Evolutionary conservation across 1,140 invertebrate species (phyloP), one percentile per base, ranked within the genome.

Genomic region (Euura saliciscinereae): DNA sequence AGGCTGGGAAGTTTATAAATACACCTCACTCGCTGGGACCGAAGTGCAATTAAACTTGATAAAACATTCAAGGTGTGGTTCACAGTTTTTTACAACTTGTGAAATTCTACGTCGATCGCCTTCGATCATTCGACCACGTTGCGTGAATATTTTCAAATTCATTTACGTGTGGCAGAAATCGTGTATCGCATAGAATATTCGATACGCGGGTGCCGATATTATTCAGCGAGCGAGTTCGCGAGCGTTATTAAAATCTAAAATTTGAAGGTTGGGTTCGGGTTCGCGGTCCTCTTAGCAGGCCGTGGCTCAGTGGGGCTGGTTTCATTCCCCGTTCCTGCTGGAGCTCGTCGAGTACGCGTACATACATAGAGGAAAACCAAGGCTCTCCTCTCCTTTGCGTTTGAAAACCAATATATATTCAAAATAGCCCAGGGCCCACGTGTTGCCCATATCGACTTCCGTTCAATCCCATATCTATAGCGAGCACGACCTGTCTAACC

Each of bases 371-470:
- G 51, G 51, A 3, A 59, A 59, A 59, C 8, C 51, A 59, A 59
- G 10, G 51, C 51, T n/a, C 13, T 51, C 51, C 51, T 59, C 51
- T 59, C 51, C 51, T 59, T 59, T 59, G 51, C 51, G 51, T 59
- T 59, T 6, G 51, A 59, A 59, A 59, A 59, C 6, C 51, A 59
- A 59, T 59, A 59, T 59, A 59, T 59, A 59, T 59, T 59, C 51
- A 59, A 59, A 59, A 59, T 59, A 59, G 8, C 51, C 51, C 10
- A 59, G 51, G 51, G 51, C 8, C 51, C 3, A 59, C 51, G 51
- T 59, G 51, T 59, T 59, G 51, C 51, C 51, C 51, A n/a, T 59
- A 59, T 59, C 51, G 51, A 59, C 51, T 59, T 59, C 51, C 51
- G 13, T n/a, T 59, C 51, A 59, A 59, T 59, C 51, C 51, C 51